Conservation (phyloP, 2,113 vertebrate genomes). For the Ictidomys tridecemlineatus region DNA sequence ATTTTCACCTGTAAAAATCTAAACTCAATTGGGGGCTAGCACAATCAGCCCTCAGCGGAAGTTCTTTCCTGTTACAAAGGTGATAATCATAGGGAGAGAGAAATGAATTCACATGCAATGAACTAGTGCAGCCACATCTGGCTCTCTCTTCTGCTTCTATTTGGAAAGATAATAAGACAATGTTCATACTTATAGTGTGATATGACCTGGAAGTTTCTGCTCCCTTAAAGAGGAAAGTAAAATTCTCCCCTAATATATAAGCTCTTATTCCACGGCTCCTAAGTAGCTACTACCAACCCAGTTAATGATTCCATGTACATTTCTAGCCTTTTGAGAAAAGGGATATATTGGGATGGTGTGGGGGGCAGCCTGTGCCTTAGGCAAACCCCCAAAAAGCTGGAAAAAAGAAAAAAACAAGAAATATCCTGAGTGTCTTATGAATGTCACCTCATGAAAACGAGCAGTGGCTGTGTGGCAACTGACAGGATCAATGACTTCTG, state of each 20-base stretch:
- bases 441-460: background rate
- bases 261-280: background rate
- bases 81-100: slow-evolving; percentile 19
- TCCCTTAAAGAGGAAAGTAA: slow-evolving; percentile 36
- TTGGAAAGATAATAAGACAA: slow-evolving; percentile 40
- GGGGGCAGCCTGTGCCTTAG: background rate
- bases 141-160: slow-evolving; percentile 41
- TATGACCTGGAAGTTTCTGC: slow-evolving; percentile 7
- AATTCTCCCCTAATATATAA: background rate
- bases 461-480: background rate
- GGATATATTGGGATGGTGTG: background rate
- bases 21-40: slow-evolving; percentile 37
- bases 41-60: background rate
- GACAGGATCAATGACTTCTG: background rate
- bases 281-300: background rate
- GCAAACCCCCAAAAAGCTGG: background rate
- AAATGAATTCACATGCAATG: slow-evolving; percentile 64
- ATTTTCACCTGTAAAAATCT: slow-evolving; percentile 24
- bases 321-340: background rate
- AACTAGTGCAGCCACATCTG: slow-evolving; percentile 58
- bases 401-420: background rate
- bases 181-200: background rate
- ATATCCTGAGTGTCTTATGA: background rate
- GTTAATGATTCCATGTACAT: background rate
- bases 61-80: slow-evolving; percentile 51